phyloP scores from a whole-genome alignment of 30 jellyfish, hydroid and myxozoan genomes.

The Pelagia noctiluca region DNA sequence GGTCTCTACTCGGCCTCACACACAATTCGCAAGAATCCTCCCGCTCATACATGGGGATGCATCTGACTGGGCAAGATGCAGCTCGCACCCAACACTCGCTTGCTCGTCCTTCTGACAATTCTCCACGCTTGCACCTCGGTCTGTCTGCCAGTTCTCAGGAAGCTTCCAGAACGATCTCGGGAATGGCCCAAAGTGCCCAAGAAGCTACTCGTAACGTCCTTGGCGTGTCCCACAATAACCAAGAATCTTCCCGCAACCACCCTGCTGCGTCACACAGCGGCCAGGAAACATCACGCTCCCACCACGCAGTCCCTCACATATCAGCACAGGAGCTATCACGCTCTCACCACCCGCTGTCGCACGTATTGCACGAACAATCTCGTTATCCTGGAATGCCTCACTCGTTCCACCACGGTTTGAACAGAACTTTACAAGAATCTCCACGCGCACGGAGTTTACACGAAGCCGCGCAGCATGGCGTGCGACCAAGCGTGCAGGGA shows the following conservation, averaged over 20 bases:
- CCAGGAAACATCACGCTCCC: conserved; percentile 63
- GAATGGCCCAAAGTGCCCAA: conserved; percentile 71
- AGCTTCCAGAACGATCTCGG: conserved; percentile 63
- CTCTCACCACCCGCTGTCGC: conserved; percentile 70
- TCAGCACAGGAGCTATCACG: conserved; percentile 69
- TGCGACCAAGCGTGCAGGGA: conserved; percentile 60
- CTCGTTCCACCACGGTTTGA: conserved; percentile 57
- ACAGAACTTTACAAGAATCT: conserved; percentile 64
- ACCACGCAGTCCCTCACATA: conserved; percentile 61
- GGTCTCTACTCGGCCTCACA: conserved; percentile 41
- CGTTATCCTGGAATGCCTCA: conserved; percentile 66
- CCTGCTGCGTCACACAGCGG: conserved; percentile 59
- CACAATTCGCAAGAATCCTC: conserved; percentile 49
- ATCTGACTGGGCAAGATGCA: conserved; percentile 46
- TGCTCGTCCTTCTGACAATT: conserved; percentile 54
- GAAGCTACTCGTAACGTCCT: conserved; percentile 68
- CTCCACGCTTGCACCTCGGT: conserved; percentile 63
- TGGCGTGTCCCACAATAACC: conserved; percentile 35
- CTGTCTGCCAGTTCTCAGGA: conserved; percentile 60
- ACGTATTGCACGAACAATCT: conserved; percentile 67
- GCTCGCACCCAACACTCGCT: conserved; percentile 47
- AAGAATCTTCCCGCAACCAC: conserved; percentile 57
- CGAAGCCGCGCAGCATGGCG: conserved; percentile 61
- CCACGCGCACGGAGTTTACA: conserved; percentile 55
- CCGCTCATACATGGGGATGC: conserved; percentile 41